A percentile compares a stretch with the other conserved stretches of the same genome.
phyloP scores from a whole-genome alignment of 2,888 invertebrate genomes.

The Hirtodrosophila duncani region DNA sequence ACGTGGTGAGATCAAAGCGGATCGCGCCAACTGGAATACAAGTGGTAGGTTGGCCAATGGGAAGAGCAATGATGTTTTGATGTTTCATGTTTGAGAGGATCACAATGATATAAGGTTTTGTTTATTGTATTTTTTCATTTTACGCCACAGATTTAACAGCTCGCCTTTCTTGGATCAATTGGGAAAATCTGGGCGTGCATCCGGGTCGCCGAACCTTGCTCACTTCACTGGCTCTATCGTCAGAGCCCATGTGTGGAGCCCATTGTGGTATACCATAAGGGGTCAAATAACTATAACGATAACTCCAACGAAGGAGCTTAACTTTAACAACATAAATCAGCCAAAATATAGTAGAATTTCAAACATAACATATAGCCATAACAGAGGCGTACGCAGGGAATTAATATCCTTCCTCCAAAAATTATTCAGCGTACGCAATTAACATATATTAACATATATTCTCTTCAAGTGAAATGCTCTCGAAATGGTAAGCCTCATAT shows the following conservation, averaged over 20 bases:
- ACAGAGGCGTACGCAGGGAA: too few relatives aligned
- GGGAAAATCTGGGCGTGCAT: constrained; percentile 98
- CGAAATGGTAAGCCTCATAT: too few relatives aligned
- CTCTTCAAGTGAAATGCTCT: too few relatives aligned
- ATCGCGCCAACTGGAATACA: constrained; percentile 96
- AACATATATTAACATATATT: too few relatives aligned
- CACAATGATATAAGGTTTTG: not conserved
- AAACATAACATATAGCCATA: too few relatives aligned
- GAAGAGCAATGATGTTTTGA: too few relatives aligned
- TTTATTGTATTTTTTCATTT: not conserved
- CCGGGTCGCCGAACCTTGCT: constrained; percentile 91
- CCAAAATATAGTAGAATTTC: too few relatives aligned
- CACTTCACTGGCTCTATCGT: constrained; percentile 88
- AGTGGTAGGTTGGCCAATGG: constrained; percentile 88
- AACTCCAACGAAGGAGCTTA: not conserved
- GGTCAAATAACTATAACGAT: not conserved
- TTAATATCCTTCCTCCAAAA: too few relatives aligned
- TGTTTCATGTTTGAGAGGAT: too few relatives aligned
- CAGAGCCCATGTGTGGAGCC: constrained; percentile 81
- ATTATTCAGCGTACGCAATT: too few relatives aligned
- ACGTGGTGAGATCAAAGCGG: constrained; percentile 92
- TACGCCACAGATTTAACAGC: constrained; percentile 98
- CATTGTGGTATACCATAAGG: constrained; percentile 60
- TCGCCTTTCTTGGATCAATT: constrained; percentile 98
- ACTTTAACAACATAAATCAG: constrained; percentile 2